Evolutionary conservation across 2,797 vertebrate species (phyloP), one percentile per base, ranked within the genome.

Genomic region (Hirundo rustica): DNA sequence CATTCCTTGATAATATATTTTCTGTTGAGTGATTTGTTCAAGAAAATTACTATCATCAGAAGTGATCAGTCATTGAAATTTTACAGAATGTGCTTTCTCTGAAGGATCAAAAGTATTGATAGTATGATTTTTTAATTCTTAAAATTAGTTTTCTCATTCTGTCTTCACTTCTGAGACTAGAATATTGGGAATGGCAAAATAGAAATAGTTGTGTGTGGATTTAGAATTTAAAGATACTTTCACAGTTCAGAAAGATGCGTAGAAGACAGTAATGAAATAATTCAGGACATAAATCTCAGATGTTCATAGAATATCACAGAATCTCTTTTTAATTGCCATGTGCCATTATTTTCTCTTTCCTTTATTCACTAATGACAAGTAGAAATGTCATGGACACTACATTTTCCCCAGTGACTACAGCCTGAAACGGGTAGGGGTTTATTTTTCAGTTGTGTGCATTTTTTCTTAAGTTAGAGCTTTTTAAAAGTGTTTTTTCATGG

Each of bases 81-180:
- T 96, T 92, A 85, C 85, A 67, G 53, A 89, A 94, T 96, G 79
- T 95, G 95, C 95, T 96, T 96, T 95, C 92, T 97, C 89, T 95
- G 96, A 98, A 97, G 92, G 97, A 97, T 95, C 95, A 96, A 92
- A 97, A 95, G 88, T 97, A 96, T 97, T 97, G 88, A 97, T 97
- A 97, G 95, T 97, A 92, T 98, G 96, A 97, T 98, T 98, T 98
- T 97, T 97, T 96, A 97, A 97, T 98, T 96, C 97, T 98, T 98
- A 86, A 95, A 89, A 95, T 96, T 85, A 66, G 79, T 96, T 92
- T 97, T 97, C 96, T 96, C 94, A 96, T 97, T 97, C 93, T 97
- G 95, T 97, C 91, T 97, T 96, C 97, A 96, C 91, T 96, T 97
- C 95, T 90, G 96, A 97, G 97, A 97, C 94, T 95, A 95, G 78